phyloP scores from a whole-genome alignment of 2,888 invertebrate species.

The Lycia hirtaria region DNA sequence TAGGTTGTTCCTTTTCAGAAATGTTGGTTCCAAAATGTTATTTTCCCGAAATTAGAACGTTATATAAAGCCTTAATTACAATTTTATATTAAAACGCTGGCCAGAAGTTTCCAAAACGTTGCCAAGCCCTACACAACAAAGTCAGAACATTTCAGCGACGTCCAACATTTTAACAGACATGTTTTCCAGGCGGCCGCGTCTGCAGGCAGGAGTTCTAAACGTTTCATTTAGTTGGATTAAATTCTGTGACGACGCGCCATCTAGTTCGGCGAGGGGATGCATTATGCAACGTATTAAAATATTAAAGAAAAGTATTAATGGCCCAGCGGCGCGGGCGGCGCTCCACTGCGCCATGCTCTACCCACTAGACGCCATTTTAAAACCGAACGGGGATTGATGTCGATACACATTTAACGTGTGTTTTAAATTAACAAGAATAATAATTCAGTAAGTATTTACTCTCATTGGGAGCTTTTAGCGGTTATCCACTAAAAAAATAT shows the following conservation, averaged over 20 bases:
- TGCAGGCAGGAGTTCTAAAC: conserved; percentile 40
- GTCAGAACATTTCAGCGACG: not conserved
- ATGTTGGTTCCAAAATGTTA: no score
- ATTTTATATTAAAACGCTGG: not conserved
- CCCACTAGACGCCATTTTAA: conserved; percentile 58
- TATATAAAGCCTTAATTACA: no score
- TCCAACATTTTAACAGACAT: conserved; percentile 16
- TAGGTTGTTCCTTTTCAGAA: no score
- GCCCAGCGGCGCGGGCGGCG: conserved; percentile 59
- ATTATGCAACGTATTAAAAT: conserved; percentile 75
- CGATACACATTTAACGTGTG: not conserved
- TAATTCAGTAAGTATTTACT: not conserved
- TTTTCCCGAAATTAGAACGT: no score
- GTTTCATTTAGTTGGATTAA: conserved; percentile 53
- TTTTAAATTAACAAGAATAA: not conserved
- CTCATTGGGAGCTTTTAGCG: not conserved
- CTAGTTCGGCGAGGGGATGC: conserved; percentile 63
- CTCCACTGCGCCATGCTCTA: conserved; percentile 65
- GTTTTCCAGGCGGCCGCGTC: conserved; percentile 11
- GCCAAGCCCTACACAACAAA: not conserved
- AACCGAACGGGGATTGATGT: conserved; percentile 39
- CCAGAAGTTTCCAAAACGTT: not conserved
- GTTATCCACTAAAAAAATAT: not conserved
- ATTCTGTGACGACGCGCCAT: conserved; percentile 59
- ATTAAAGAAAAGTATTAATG: conserved; percentile 71